Evolutionary conservation across 1,140 invertebrate genomes (phyloP).

Genomic region (Drosophila asahinai): DNA sequence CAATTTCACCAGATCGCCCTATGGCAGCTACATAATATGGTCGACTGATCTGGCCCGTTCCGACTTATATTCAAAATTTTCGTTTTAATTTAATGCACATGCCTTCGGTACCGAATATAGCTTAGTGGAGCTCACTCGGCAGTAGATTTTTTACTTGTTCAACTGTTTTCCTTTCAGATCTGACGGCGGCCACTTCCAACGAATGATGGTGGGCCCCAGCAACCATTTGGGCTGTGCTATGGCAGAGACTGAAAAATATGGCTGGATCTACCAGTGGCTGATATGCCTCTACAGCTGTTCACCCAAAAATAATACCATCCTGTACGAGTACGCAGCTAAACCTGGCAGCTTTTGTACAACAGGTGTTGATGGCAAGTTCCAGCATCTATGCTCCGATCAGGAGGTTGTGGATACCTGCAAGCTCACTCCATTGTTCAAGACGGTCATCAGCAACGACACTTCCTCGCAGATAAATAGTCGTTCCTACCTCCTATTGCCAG

Average conservation of each 20-base stretch:
- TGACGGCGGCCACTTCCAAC: constrained; percentile 1
- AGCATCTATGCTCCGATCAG: not conserved
- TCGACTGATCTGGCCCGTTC: too few species aligned
- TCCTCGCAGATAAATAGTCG: too few species aligned
- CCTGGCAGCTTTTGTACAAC: not conserved
- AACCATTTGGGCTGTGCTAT: constrained; percentile 8
- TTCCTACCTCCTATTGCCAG: too few species aligned
- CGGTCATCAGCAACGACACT: too few species aligned
- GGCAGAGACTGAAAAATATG: not conserved
- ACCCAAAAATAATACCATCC: not conserved
- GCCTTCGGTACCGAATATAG: too few species aligned
- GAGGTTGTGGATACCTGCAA: constrained; percentile 1
- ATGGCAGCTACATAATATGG: too few species aligned
- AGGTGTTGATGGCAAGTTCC: not conserved
- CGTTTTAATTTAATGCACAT: too few species aligned
- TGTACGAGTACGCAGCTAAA: not conserved
- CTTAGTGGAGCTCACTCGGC: too few species aligned
- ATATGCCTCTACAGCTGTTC: constrained; percentile 6
- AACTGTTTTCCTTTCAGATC: not conserved
- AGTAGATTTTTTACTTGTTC: too few species aligned
- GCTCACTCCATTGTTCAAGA: too few species aligned
- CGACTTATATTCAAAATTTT: too few species aligned
- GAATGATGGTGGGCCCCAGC: constrained; percentile 13
- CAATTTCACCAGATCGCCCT: too few species aligned
- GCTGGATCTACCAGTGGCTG: constrained; percentile 1